Conservation (phyloP, 2,113 vertebrate species). For the Otocyon megalotis region DNA sequence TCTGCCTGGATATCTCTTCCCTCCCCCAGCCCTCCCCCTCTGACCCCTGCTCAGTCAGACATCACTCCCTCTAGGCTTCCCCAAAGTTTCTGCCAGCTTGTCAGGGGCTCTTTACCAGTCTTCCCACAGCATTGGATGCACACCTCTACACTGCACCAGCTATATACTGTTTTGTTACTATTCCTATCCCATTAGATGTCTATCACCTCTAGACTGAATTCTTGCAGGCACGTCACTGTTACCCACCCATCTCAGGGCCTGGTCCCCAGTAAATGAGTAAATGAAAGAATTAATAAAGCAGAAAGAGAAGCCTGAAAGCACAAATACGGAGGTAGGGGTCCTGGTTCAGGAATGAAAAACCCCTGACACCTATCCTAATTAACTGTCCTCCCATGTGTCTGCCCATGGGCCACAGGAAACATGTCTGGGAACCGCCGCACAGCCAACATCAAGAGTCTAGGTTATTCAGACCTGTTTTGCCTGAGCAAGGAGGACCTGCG, state of each 20-base stretch:
- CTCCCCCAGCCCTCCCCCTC: neutral
- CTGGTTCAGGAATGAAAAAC: neutral
- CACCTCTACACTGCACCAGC: neutral
- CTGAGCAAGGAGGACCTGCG: slow-evolving; percentile 94
- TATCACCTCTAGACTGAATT: neutral
- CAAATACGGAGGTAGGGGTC: neutral
- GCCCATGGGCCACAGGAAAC: slow-evolving; percentile 88
- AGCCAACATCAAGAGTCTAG: slow-evolving; percentile 95
- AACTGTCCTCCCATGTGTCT: neutral
- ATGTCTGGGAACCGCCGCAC: slow-evolving; percentile 95
- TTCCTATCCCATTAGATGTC: neutral
- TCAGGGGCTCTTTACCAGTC: neutral
- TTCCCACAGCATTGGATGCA: neutral
- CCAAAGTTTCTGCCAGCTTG: neutral
- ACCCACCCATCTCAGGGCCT: neutral
- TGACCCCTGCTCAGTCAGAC: neutral
- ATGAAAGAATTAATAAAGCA: slow-evolving; percentile 27
- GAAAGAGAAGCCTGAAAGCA: neutral
- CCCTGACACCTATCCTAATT: neutral
- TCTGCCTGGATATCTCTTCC: neutral
- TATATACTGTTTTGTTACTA: neutral
- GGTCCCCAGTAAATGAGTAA: neutral
- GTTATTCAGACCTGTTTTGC: slow-evolving; percentile 96
- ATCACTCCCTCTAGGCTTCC: neutral
- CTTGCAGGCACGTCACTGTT: slow-evolving; percentile 8